These are phyloP conservation scores for Sylvilagus bachmani DNA, from an alignment of 2,113 vertebrate genomes.

Conservation along the genomic window DNA sequence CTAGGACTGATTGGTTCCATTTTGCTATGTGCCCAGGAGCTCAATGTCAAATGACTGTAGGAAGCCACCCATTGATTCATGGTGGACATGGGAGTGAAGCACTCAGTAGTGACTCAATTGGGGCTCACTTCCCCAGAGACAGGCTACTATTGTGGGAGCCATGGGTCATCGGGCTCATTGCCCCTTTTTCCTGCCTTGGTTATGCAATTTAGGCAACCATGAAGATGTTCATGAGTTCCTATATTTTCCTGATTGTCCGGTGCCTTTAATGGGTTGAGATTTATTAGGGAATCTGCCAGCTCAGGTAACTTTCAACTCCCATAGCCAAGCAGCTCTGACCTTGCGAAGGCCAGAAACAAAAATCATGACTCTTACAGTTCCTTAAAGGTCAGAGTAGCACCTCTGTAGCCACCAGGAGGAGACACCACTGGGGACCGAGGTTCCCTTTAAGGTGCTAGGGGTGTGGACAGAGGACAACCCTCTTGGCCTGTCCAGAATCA, in stretches of 20 bases:
- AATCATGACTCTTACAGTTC: neutral
- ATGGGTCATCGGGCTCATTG: neutral
- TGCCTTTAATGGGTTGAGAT: neutral
- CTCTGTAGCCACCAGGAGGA: neutral
- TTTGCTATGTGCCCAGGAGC: neutral
- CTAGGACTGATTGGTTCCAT: neutral
- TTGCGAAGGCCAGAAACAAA: neutral
- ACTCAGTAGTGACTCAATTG: neutral
- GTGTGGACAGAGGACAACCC: neutral
- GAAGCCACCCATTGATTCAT: neutral
- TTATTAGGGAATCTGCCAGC: neutral
- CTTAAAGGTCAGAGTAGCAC: neutral
- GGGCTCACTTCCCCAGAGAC: neutral
- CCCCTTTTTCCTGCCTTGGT: neutral
- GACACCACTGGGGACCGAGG: no score
- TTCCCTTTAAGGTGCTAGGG: neutral
- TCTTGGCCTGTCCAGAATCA: neutral
- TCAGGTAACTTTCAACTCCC: no score
- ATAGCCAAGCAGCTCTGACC: no score
- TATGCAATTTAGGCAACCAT: neutral
- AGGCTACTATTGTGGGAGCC: neutral
- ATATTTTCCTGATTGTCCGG: neutral
- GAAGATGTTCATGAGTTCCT: neutral
- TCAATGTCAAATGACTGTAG: neutral
- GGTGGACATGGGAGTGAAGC: neutral